phyloP scores from a whole-genome alignment of 2,888 invertebrate genomes.

The Eristalis intricaria region DNA sequence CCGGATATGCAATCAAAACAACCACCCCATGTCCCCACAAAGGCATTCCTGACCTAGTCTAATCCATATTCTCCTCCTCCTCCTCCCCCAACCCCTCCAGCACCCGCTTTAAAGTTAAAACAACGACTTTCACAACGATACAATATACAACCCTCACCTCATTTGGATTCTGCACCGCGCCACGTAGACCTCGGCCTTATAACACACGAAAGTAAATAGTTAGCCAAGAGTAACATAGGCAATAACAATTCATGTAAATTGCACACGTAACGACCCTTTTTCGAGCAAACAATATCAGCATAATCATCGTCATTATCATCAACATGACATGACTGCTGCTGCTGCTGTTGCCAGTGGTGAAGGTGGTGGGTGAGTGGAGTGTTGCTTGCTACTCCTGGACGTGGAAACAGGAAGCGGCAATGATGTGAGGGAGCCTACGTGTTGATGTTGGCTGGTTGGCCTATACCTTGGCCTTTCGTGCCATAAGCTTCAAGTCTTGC shows the following conservation, averaged over 20 bases:
- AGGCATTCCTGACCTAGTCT: constrained; percentile 66
- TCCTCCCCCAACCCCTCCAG: background rate
- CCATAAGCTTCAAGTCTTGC: constrained; percentile 29
- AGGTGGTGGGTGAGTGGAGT: background rate
- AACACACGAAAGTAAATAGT: constrained; percentile 61
- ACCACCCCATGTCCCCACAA: background rate
- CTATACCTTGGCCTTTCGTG: constrained; percentile 71
- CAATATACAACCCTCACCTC: constrained; percentile 12
- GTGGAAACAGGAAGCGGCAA: constrained; percentile 26
- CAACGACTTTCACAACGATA: background rate
- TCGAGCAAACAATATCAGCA: constrained; percentile 68
- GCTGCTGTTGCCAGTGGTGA: background rate
- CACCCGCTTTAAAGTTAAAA: constrained; percentile 28
- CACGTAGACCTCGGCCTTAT: background rate
- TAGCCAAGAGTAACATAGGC: constrained; percentile 55
- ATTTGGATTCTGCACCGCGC: background rate
- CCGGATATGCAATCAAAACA: background rate
- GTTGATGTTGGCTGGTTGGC: constrained; percentile 54
- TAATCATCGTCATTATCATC: constrained; percentile 57
- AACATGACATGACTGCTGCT: constrained; percentile 5
- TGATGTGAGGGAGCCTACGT: constrained; percentile 53
- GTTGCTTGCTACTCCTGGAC: background rate
- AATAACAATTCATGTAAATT: constrained; percentile 71
- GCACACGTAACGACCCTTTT: constrained; percentile 70
- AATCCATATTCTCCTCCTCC: constrained; percentile 21